These are phyloP conservation scores for Coregonus ussuriensis DNA, from an alignment of 2,797 vertebrate species.

Conservation along the genomic window DNA sequence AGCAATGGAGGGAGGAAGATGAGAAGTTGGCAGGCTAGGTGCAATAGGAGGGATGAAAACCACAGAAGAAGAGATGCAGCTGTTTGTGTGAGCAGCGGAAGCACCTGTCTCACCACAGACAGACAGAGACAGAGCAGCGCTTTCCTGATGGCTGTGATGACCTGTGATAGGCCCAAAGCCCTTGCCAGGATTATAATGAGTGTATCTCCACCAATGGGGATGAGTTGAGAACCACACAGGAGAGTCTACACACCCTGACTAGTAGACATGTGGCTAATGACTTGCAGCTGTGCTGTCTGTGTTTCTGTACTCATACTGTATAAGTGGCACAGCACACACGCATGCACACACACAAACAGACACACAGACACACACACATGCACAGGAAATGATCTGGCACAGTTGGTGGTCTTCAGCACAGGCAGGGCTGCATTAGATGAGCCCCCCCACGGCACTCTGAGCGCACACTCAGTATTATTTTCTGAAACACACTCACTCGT, in stretches of 20 bases:
- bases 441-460: background rate
- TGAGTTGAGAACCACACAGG: background rate
- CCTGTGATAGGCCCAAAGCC: background rate
- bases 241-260: constrained; percentile 8
- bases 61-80: background rate
- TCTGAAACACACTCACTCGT: constrained; percentile 2
- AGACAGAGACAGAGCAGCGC: background rate
- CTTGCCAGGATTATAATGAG: background rate
- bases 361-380: background rate
- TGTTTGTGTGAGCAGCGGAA: no score
- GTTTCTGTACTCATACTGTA: background rate
- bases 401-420: background rate
- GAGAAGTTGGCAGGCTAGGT: constrained; percentile 1
- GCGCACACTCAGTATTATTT: background rate
- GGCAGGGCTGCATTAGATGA: constrained; percentile 8
- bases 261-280: constrained; percentile 20
- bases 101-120: background rate
- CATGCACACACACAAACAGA: background rate
- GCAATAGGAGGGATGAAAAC: no score
- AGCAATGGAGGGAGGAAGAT: constrained; percentile 18
- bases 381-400: background rate
- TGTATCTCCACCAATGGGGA: background rate
- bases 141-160: background rate
- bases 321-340: background rate
- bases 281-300: constrained; percentile 18